These are phyloP conservation scores for Drosophila hydei DNA, from an alignment of 1,140 invertebrate species.

Conservation along the genomic window DNA sequence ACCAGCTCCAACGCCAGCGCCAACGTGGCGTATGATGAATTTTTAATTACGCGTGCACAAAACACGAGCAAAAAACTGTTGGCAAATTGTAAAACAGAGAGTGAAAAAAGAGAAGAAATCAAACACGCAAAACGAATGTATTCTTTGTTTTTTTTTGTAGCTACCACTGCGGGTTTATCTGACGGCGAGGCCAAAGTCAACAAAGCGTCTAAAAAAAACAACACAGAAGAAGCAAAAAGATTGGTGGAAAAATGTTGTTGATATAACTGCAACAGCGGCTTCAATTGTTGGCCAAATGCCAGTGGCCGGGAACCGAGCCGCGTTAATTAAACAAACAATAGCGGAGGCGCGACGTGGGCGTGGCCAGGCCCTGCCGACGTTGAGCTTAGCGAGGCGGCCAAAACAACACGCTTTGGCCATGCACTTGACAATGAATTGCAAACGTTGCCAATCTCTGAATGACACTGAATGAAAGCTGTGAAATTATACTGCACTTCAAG, in stretches of 20 bases:
- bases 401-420: slow-evolving; percentile 20
- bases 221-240: not conserved
- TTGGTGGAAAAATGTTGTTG: slow-evolving; percentile 24
- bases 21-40: slow-evolving; percentile 79
- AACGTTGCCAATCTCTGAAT: slow-evolving; percentile 6
- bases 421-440: slow-evolving; percentile 41
- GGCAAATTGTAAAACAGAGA: slow-evolving; percentile 47
- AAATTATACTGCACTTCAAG: not conserved
- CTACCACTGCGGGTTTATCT: slow-evolving; percentile 16
- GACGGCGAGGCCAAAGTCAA: slow-evolving; percentile 15
- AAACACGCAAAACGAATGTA: slow-evolving; percentile 36
- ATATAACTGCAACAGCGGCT: slow-evolving; percentile 42
- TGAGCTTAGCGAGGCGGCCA: slow-evolving; percentile 4
- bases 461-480: not conserved
- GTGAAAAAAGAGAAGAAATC: slow-evolving; percentile 7
- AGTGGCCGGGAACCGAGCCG: slow-evolving; percentile 33
- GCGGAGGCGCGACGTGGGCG: not conserved
- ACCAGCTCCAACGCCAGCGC: not conserved
- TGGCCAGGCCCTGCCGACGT: not conserved
- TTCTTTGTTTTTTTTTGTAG: slow-evolving; percentile 13
- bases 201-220: slow-evolving; percentile 27
- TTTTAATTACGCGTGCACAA: slow-evolving; percentile 70
- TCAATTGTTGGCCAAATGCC: slow-evolving; percentile 42
- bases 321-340: slow-evolving; percentile 60
- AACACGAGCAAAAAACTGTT: slow-evolving; percentile 45